Evolutionary conservation across 2,888 invertebrate genomes (phyloP).

Genomic region (Baronia brevicornis): DNA sequence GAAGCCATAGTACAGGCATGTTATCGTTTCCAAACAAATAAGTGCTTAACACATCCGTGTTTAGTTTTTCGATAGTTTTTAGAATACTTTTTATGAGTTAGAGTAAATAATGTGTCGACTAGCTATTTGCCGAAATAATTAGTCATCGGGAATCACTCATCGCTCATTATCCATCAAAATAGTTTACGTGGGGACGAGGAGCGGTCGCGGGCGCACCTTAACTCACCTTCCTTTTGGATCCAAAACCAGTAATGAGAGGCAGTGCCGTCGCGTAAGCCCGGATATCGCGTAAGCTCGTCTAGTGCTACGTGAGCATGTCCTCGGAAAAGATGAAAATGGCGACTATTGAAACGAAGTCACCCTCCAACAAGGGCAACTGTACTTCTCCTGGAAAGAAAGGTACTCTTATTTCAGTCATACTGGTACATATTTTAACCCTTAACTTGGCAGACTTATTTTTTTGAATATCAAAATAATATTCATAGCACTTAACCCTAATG

Average conservation of each 20-base stretch:
- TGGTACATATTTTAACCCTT: not conserved
- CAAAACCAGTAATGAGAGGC: constrained; percentile 52
- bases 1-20: constrained; percentile 20
- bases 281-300: constrained; percentile 32
- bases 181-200: constrained; percentile 37
- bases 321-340: constrained; percentile 71
- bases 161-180: constrained; percentile 51
- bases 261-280: constrained; percentile 43
- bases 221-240: constrained; percentile 21
- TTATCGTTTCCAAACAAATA: constrained; percentile 25
- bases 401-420: constrained; percentile 25
- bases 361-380: constrained; percentile 66
- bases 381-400: constrained; percentile 72
- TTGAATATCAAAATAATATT: not conserved
- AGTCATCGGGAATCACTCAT: constrained; percentile 53
- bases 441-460: not conserved
- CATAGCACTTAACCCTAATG: too few relatives aligned
- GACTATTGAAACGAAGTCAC: constrained; percentile 60
- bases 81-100: constrained; percentile 37
- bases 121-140: constrained; percentile 52
- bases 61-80: constrained; percentile 29
- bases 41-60: constrained; percentile 32
- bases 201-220: constrained; percentile 38
- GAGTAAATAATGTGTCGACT: constrained; percentile 49
- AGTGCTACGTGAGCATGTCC: constrained; percentile 50